phyloP scores from a whole-genome alignment of 2,888 invertebrate genomes.

The Gymnoscelis rufifasciata region DNA sequence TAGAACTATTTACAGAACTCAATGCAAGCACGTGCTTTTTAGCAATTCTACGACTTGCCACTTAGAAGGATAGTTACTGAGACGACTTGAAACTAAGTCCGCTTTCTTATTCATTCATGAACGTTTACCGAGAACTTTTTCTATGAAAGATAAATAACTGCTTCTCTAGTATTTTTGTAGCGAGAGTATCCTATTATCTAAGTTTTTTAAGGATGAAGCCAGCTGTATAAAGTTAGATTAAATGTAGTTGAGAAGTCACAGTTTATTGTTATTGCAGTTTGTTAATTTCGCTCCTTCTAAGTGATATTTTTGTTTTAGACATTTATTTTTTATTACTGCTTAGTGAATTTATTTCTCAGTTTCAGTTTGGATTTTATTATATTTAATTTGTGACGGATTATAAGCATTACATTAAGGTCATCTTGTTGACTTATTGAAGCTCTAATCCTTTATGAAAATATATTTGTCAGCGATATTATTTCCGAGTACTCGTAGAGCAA shows the following conservation, averaged over 20 bases:
- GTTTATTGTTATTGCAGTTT: conserved; percentile 2
- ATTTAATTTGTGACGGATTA: too few relatives aligned
- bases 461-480: too few relatives aligned
- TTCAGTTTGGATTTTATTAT: too few relatives aligned
- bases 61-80: conserved; percentile 51
- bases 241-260: conserved; percentile 7
- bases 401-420: too few relatives aligned
- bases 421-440: too few relatives aligned
- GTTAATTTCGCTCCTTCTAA: background rate
- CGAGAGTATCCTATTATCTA: conserved; percentile 28
- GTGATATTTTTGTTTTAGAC: background rate
- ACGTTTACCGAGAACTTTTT: conserved; percentile 35
- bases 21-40: conserved; percentile 61
- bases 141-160: conserved; percentile 34
- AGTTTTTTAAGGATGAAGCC: conserved; percentile 18
- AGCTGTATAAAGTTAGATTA: conserved; percentile 13
- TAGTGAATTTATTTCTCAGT: too few relatives aligned
- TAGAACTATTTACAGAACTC: conserved; percentile 66
- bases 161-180: conserved; percentile 26
- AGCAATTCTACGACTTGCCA: conserved; percentile 54
- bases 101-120: conserved; percentile 44
- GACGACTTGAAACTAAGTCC: conserved; percentile 37
- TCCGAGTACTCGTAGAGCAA: too few relatives aligned
- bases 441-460: too few relatives aligned
- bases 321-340: background rate